Evolutionary conservation across 2,888 invertebrate species (phyloP).

Genomic region (Barypeithes pellucidus): DNA sequence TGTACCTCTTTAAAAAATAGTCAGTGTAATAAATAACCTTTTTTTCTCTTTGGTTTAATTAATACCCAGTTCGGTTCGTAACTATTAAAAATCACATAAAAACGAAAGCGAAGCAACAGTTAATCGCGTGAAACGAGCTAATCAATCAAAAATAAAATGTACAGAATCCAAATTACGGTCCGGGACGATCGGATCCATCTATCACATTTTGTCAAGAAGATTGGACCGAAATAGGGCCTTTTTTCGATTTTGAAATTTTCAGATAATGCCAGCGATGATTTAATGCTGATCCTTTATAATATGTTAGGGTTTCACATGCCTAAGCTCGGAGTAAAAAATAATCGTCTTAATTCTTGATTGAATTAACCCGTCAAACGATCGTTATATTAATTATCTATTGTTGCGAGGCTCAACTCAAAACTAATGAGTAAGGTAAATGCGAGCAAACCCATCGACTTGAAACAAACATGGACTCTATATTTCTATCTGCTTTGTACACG

Average conservation of each 20-base stretch:
- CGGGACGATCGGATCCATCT: constrained; percentile 48
- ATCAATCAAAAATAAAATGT: constrained; percentile 43
- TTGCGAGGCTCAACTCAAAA: background rate
- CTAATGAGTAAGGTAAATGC: no score
- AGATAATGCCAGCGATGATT: constrained; percentile 43
- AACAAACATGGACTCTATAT: no score
- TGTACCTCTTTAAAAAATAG: constrained; percentile 5
- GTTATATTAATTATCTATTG: background rate
- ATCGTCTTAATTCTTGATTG: background rate
- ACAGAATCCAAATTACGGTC: constrained; percentile 36
- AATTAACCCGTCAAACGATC: constrained; percentile 1
- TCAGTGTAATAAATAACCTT: constrained; percentile 17
- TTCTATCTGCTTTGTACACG: no score
- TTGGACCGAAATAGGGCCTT: constrained; percentile 37
- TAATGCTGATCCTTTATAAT: constrained; percentile 35
- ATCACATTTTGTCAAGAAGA: constrained; percentile 52
- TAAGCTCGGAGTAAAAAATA: background rate
- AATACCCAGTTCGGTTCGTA: constrained; percentile 5
- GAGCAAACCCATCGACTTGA: no score
- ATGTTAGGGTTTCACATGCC: background rate
- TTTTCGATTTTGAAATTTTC: constrained; percentile 28
- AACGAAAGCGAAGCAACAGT: constrained; percentile 31
- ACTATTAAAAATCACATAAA: constrained; percentile 24
- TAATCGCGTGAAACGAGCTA: constrained; percentile 52
- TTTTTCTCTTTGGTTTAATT: constrained; percentile 11